Conservation (phyloP, 2,888 invertebrate species). For the Brenthis daphne region DNA sequence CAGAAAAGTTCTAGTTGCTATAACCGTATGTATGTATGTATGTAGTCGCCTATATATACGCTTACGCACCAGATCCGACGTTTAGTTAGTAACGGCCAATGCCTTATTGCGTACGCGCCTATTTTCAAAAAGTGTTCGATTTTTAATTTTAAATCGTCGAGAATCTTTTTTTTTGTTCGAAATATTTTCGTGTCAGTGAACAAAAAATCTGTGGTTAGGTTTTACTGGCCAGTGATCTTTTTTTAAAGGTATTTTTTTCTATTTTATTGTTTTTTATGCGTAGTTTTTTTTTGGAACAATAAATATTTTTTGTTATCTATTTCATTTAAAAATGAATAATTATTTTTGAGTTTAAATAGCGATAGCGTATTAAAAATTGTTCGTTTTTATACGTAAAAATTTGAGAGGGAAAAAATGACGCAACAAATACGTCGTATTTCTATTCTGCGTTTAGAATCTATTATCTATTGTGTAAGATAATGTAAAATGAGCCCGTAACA, state of each 20-base stretch:
- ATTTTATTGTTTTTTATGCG: background rate
- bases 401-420: slow-evolving; percentile 5
- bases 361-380: background rate
- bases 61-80: slow-evolving; percentile 53
- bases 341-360: background rate
- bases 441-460: slow-evolving; percentile 12
- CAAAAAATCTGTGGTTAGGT: background rate
- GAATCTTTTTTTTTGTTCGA: slow-evolving; percentile 4
- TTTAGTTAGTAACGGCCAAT: slow-evolving; percentile 55
- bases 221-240: background rate
- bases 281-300: too few relatives aligned
- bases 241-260: background rate
- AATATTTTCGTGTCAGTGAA: slow-evolving; percentile 19
- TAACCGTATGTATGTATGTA: slow-evolving; percentile 37
- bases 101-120: slow-evolving; percentile 49
- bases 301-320: too few relatives aligned
- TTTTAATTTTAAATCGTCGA: slow-evolving; percentile 31
- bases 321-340: background rate
- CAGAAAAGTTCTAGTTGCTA: slow-evolving; percentile 15
- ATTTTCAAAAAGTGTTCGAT: slow-evolving; percentile 45
- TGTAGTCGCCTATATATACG: slow-evolving; percentile 56
- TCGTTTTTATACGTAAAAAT: background rate
- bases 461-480: slow-evolving; percentile 10
- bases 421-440: slow-evolving; percentile 18
- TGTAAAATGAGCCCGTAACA: background rate